Evolutionary conservation across 2,113 vertebrate species (phyloP).

Genomic region (Rallus limicola): DNA sequence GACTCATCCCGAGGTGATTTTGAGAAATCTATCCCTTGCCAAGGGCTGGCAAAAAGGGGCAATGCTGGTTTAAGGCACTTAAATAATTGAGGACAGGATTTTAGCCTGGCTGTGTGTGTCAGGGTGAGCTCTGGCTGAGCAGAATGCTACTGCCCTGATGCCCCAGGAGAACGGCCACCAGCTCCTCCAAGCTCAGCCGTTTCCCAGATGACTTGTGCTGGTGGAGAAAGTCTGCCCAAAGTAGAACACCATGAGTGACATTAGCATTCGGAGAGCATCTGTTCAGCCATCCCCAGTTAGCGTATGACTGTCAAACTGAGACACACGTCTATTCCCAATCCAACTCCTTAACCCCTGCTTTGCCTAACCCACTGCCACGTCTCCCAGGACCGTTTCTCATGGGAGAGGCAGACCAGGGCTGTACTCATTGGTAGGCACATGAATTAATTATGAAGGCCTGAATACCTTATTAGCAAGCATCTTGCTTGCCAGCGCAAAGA

Average conservation of each 20-base stretch:
- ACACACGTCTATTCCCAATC: conserved; percentile 63
- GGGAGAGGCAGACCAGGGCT: neutral
- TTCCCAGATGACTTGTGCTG: conserved; percentile 50
- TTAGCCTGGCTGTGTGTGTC: accelerated
- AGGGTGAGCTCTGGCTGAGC: neutral
- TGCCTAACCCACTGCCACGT: neutral
- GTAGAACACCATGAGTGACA: conserved; percentile 68
- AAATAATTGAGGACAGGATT: neutral
- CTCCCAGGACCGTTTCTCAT: neutral
- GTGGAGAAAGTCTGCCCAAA: conserved; percentile 61
- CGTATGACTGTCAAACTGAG: conserved; percentile 61
- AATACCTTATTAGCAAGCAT: neutral
- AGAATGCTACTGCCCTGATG: neutral
- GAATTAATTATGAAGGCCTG: conserved; percentile 29
- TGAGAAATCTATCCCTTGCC: neutral
- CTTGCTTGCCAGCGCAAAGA: neutral
- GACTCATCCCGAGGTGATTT: neutral
- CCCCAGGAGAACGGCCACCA: neutral
- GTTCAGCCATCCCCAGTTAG: conserved; percentile 67
- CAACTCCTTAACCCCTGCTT: conserved; percentile 64
- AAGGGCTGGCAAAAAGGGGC: neutral
- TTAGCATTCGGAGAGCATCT: conserved; percentile 69
- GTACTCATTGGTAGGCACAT: neutral
- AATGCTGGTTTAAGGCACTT: neutral
- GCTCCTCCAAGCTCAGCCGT: neutral